phyloP scores from a whole-genome alignment of 2,797 vertebrate species.

The Ctenopoma kingsleyae region DNA sequence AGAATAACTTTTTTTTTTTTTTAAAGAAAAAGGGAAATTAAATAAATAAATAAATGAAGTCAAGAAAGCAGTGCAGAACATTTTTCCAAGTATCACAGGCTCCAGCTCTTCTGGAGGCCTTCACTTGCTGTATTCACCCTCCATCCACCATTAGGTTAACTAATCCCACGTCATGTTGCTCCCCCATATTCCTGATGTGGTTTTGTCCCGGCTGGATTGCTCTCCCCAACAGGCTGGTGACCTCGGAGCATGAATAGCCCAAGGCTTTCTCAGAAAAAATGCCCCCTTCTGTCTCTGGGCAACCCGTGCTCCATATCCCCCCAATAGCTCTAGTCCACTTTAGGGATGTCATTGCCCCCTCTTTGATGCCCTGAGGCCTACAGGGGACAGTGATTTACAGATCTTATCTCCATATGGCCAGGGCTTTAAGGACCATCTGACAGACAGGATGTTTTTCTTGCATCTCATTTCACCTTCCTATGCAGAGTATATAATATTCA shows the following conservation, averaged over 20 bases:
- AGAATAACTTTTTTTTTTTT: conserved; percentile 41
- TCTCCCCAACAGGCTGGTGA: conserved; percentile 52
- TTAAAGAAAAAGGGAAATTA: not conserved
- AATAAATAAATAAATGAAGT: not conserved
- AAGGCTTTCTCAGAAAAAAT: conserved; percentile 38
- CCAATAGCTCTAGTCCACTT: conserved; percentile 36
- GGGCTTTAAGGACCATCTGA: conserved; percentile 58
- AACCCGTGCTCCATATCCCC: conserved; percentile 3
- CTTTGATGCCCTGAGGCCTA: conserved; percentile 32
- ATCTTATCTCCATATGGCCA: conserved; percentile 61
- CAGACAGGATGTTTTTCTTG: conserved; percentile 49
- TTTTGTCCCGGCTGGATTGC: conserved; percentile 42
- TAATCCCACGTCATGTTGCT: conserved; percentile 38
- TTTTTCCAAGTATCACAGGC: conserved; percentile 18
- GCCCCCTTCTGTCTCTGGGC: conserved; percentile 42
- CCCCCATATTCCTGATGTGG: conserved; percentile 32
- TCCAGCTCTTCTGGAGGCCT: not conserved
- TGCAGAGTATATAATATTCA: conserved; percentile 36
- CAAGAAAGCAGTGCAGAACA: not conserved
- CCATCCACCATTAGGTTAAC: conserved; percentile 35
- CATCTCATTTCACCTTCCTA: conserved; percentile 44
- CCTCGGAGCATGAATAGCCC: conserved; percentile 48
- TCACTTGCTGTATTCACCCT: conserved; percentile 11
- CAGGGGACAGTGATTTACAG: conserved; percentile 59
- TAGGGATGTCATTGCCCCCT: conserved; percentile 29